A percentile compares a stretch with the other conserved stretches of the same genome.
These are phyloP conservation scores for Poeciliopsis occidentalis DNA, from an alignment of 2,113 vertebrate genomes.

Conservation along the genomic window DNA sequence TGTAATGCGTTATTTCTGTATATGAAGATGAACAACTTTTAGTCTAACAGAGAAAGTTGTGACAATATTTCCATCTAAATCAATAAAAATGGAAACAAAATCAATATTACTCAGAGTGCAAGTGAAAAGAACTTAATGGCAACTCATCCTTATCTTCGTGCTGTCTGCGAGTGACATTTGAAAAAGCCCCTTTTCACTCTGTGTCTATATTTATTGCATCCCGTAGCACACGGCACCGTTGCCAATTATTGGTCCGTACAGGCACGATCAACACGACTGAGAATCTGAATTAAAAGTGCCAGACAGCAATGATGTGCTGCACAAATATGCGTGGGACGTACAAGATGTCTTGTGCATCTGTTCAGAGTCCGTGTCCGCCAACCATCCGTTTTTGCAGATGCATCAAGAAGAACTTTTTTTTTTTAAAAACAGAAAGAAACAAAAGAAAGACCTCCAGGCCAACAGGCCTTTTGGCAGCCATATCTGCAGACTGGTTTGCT, in stretches of 20 bases:
- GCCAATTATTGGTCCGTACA: neutral
- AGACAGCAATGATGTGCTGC: conserved; percentile 30
- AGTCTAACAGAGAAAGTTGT: neutral
- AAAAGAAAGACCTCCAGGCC: neutral
- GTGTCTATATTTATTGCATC: neutral
- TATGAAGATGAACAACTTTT: neutral
- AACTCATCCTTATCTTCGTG: neutral
- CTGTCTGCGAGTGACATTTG: neutral
- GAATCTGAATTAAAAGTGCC: conserved; percentile 35
- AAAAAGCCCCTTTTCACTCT: neutral
- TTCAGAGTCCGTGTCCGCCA: conserved; percentile 35
- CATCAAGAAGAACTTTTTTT: neutral
- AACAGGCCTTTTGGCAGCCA: conserved; percentile 39
- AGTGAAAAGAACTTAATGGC: neutral
- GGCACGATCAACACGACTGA: conserved; percentile 7
- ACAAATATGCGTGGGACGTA: conserved; percentile 40
- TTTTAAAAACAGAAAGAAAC: neutral
- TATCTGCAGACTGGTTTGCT: conserved; percentile 54
- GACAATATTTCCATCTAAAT: neutral
- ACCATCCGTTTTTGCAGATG: conserved; percentile 10
- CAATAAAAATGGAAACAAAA: neutral
- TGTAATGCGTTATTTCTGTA: neutral
- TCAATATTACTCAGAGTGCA: neutral
- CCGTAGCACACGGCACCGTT: neutral
- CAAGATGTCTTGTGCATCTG: conserved; percentile 46